Evolutionary conservation across 2,888 invertebrate species (phyloP).

Genomic region (Eucriotettix oculatus): DNA sequence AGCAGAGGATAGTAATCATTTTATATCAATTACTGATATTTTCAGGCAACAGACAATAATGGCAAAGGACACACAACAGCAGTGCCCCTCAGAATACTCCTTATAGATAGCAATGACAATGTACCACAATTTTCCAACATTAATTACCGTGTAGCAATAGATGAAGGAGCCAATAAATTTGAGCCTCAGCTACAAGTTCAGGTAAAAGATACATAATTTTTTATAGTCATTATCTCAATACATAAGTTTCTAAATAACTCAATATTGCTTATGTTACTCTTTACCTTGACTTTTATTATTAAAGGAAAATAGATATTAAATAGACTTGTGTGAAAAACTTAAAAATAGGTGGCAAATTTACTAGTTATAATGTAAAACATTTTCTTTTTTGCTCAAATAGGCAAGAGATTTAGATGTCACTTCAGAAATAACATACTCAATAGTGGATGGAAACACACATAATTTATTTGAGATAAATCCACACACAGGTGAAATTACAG

Average conservation of each 20-base stretch:
- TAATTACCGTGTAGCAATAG: constrained; percentile 63
- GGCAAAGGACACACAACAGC: constrained; percentile 63
- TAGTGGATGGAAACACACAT: constrained; percentile 40
- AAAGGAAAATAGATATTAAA: too few species aligned
- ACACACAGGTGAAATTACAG: constrained; percentile 46
- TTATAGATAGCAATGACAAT: constrained; percentile 79
- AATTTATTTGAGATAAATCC: constrained; percentile 54
- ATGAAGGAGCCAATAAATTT: constrained; percentile 72
- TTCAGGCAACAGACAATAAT: constrained; percentile 66
- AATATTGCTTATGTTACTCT: too few species aligned
- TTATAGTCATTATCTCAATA: too few species aligned
- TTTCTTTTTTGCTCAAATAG: constrained; percentile 17
- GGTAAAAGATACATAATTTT: constrained; percentile 14
- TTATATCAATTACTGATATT: not conserved
- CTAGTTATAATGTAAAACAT: too few species aligned
- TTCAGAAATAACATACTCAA: constrained; percentile 62
- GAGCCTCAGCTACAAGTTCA: constrained; percentile 37
- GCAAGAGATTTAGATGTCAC: constrained; percentile 69
- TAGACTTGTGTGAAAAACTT: too few species aligned
- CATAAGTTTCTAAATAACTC: too few species aligned
- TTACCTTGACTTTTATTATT: too few species aligned
- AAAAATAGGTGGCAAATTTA: too few species aligned
- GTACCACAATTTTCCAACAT: constrained; percentile 65
- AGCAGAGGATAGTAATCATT: not conserved
- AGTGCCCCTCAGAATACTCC: constrained; percentile 59